Evolutionary conservation across 2,113 vertebrate genomes (phyloP).

Genomic region (Pao palembangensis): DNA sequence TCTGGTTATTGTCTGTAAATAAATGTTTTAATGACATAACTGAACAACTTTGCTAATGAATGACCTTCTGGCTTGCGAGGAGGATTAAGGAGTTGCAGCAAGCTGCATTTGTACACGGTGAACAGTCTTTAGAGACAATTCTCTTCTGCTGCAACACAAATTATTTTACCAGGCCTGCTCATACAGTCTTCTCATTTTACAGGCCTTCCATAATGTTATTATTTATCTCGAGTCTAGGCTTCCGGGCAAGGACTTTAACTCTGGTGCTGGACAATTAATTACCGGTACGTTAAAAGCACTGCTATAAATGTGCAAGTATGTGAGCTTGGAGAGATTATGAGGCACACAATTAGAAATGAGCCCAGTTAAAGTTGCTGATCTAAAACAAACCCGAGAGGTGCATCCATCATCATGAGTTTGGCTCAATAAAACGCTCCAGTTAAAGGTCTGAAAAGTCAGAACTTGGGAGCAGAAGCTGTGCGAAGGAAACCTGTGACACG

Average conservation of each 20-base stretch:
- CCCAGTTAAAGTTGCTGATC: constrained; percentile 63
- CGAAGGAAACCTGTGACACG: constrained; percentile 24
- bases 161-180: too few relatives aligned
- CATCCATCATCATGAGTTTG: constrained; percentile 39
- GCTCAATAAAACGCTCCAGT: background rate
- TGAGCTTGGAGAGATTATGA: constrained; percentile 43
- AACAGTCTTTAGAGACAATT: too few relatives aligned
- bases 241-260: too few relatives aligned
- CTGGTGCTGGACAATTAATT: constrained; percentile 13
- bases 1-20: constrained; percentile 6
- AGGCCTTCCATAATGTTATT: too few relatives aligned
- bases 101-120: too few relatives aligned
- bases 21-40: constrained; percentile 15
- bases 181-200: too few relatives aligned
- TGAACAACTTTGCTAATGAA: constrained; percentile 9
- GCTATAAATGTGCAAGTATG: constrained; percentile 7
- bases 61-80: constrained; percentile 12
- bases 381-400: constrained; percentile 57
- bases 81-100: constrained; percentile 7
- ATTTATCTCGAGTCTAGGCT: too few relatives aligned
- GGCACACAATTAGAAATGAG: constrained; percentile 36
- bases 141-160: too few relatives aligned
- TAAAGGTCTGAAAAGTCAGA: background rate
- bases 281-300: background rate
- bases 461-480: constrained; percentile 18